phyloP scores from a whole-genome alignment of 2,797 vertebrate species.

The Gymnoscopelus microlampas region DNA sequence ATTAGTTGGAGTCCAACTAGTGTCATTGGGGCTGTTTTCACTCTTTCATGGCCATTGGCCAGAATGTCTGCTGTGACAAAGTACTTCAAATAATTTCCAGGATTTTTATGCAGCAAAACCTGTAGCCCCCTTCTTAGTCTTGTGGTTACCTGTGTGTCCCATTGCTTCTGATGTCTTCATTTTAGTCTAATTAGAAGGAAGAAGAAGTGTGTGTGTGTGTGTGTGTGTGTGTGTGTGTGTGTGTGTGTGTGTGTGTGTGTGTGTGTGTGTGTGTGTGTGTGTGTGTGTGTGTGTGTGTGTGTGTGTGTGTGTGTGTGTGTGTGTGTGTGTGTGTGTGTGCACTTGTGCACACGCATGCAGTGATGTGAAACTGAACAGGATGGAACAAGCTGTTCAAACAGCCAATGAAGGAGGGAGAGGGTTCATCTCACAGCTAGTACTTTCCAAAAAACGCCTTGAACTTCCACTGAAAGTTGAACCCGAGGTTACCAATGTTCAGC shows the following conservation, averaged over 20 bases:
- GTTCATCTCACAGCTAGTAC: constrained; percentile 42
- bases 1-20: too few species aligned
- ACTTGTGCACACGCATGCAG: constrained; percentile 10
- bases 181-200: constrained; percentile 70
- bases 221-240: constrained; percentile 21
- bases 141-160: constrained; percentile 39
- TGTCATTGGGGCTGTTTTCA: too few species aligned
- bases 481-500: constrained; percentile 45
- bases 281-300: constrained; percentile 35
- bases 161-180: constrained; percentile 39
- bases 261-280: constrained; percentile 3
- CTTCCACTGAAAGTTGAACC: constrained; percentile 60
- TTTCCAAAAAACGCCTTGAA: constrained; percentile 63
- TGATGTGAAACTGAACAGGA: constrained; percentile 74
- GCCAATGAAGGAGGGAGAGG: constrained; percentile 7
- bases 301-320: constrained; percentile 19
- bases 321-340: constrained; percentile 14
- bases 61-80: too few species aligned
- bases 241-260: constrained; percentile 12
- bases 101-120: constrained; percentile 12
- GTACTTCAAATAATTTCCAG: background rate
- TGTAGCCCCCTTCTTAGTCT: constrained; percentile 17
- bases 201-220: constrained; percentile 14
- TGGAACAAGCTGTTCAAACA: constrained; percentile 73
- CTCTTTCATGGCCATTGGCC: too few species aligned